Evolutionary conservation across 64 coral and sea anemone genomes (phyloP), one percentile per base, ranked within the genome.

Genomic region (Platygyra sinensis): DNA sequence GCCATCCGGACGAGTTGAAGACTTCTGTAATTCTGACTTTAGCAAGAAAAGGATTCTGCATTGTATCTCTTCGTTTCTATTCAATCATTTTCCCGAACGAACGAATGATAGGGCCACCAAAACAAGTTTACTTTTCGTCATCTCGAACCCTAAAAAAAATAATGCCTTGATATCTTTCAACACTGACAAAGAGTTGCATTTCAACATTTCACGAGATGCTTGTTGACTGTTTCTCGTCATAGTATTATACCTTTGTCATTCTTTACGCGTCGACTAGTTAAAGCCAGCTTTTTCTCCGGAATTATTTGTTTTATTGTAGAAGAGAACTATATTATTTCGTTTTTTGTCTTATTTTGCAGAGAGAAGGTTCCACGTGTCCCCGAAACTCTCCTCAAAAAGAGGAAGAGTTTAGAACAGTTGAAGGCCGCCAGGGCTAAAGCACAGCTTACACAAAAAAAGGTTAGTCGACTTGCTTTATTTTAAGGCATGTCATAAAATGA

Each of bases 351-450:
- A 11, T 86, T 63, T 36, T 14, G 31, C 76, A 99, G 97, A 91
- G 93, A 92, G 29, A 99, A 99, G 76, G 89, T 99, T 60, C 97
- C 97, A 96, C 94, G 91, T 90, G 97, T 96, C 67, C 97, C 97
- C 9, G 97, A 99, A 75, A 99, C 97, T 91, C 87, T 99, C 67
- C 91, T 99, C 25, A 99, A 99, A 81, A 99, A 99, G 88, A 88
- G 97, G 78, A 99, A 98, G 78, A 98, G 88, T 81, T 87, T 95
- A 78, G 96, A 98, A 76, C 80, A 93, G 74, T 67, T 95, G 50
- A 95, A 95, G 49, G 96, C 96, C 4, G 83, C 90, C 49, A 60
- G 96, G 60, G 96, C 87, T 3, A 89, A 95, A 83, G 96, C 94
- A 72, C 69, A 82, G 80, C 77, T 73, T 28, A 71, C 83, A 62